Conservation (phyloP, 2,113 vertebrate genomes). For the Porphyrio hochstetteri region DNA sequence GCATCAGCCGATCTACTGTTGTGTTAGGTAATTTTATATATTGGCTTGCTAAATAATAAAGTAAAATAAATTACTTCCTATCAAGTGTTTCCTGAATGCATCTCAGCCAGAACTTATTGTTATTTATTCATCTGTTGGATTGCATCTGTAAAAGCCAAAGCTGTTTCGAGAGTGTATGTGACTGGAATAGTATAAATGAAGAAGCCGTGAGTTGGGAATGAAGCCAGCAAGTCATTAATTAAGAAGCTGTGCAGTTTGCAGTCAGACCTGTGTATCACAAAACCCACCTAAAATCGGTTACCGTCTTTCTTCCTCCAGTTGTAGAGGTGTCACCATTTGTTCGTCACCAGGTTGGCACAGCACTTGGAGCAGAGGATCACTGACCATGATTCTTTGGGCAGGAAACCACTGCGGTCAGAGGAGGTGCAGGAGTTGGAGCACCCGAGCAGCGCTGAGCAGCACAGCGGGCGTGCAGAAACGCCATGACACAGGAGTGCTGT, state of each 20-base stretch:
- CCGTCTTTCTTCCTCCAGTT: not conserved
- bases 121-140: slow-evolving; percentile 66
- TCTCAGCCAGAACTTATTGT: slow-evolving; percentile 51
- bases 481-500: rapidly evolving
- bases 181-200: slow-evolving; percentile 43
- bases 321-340: not conserved
- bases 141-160: slow-evolving; percentile 49
- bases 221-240: slow-evolving; percentile 43
- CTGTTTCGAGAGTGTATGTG: not conserved
- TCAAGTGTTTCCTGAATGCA: slow-evolving; percentile 42
- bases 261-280: not conserved
- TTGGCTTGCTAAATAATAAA: slow-evolving; percentile 60
- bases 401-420: rapidly evolving
- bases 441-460: rapidly evolving
- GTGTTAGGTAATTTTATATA: slow-evolving; percentile 40
- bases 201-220: not conserved
- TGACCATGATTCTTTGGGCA: rapidly evolving
- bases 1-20: slow-evolving; percentile 13
- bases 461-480: rapidly evolving
- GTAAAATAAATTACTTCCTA: slow-evolving; percentile 57
- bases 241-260: slow-evolving; percentile 21
- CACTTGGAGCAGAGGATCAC: rapidly evolving
- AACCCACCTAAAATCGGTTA: not conserved
- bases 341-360: rapidly evolving
- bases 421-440: rapidly evolving